phyloP scores from a whole-genome alignment of 2,888 invertebrate genomes.

The Platycnemis pennipes region DNA sequence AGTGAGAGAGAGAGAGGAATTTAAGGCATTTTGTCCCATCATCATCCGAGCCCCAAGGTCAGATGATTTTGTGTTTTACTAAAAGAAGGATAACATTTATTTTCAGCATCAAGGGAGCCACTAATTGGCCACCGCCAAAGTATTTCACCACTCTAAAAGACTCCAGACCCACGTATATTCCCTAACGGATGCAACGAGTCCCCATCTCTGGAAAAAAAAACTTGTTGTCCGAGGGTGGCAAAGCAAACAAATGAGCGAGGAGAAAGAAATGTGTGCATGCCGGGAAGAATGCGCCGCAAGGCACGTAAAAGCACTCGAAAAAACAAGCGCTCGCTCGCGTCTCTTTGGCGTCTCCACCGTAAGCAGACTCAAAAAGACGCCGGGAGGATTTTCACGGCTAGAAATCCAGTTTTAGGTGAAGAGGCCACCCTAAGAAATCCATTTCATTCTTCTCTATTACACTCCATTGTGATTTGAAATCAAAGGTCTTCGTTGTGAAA shows the following conservation, averaged over 20 bases:
- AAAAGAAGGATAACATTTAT: neutral
- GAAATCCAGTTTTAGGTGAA: neutral
- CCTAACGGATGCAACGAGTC: neutral
- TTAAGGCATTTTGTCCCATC: neutral
- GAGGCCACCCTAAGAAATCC: too few species aligned
- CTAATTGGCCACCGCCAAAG: neutral
- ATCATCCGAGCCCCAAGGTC: neutral
- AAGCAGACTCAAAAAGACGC: neutral
- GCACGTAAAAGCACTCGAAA: neutral
- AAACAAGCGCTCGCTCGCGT: neutral
- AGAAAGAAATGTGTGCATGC: neutral
- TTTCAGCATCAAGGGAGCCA: neutral
- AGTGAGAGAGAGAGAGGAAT: neutral
- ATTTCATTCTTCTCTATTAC: neutral
- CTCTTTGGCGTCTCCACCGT: neutral
- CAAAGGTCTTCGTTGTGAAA: too few species aligned
- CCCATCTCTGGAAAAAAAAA: neutral
- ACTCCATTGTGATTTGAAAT: too few species aligned
- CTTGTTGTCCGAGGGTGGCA: neutral
- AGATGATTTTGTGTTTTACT: neutral
- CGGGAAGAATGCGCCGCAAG: neutral
- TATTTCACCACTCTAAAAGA: neutral
- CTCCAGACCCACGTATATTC: neutral
- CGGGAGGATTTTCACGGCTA: neutral
- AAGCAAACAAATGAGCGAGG: neutral